These are phyloP conservation scores for Cloeon dipterum DNA, from an alignment of 2,888 invertebrate genomes.

Conservation along the genomic window DNA sequence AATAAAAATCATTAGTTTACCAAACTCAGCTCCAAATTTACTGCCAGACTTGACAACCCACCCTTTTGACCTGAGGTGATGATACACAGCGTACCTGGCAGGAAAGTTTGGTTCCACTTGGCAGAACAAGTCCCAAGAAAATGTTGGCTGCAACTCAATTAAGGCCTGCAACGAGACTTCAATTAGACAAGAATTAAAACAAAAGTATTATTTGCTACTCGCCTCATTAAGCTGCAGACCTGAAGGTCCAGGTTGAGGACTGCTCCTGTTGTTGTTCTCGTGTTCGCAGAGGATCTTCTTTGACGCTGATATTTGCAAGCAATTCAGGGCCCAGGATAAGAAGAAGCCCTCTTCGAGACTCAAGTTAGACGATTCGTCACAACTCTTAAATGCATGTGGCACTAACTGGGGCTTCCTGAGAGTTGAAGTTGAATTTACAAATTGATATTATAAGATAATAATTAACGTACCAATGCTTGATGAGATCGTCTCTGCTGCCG, in stretches of 20 bases:
- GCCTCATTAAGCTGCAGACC: neutral
- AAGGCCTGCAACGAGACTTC: too few relatives aligned
- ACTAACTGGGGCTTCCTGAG: neutral
- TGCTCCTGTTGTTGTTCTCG: too few relatives aligned
- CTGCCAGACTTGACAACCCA: slow-evolving; percentile 77
- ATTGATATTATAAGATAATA: too few relatives aligned
- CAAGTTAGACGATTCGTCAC: slow-evolving; percentile 24
- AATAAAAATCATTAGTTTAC: too few relatives aligned
- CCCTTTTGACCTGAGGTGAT: slow-evolving; percentile 67
- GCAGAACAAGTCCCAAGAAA: neutral
- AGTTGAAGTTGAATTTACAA: too few relatives aligned
- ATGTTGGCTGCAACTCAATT: too few relatives aligned
- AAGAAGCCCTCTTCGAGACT: slow-evolving; percentile 59
- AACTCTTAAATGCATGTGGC: neutral
- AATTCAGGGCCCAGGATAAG: slow-evolving; percentile 36
- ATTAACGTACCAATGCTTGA: too few relatives aligned
- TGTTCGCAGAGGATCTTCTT: neutral
- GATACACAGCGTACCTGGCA: slow-evolving; percentile 52
- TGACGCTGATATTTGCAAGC: slow-evolving; percentile 29
- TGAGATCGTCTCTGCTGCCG: too few relatives aligned
- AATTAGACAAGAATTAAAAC: too few relatives aligned
- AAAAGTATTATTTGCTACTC: too few relatives aligned
- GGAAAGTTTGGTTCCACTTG: slow-evolving; percentile 24
- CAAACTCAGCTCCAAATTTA: slow-evolving; percentile 72
- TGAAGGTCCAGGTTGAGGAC: neutral